Evolutionary conservation across 2,888 invertebrate genomes (phyloP).

Genomic region (Pelosia muscerda): DNA sequence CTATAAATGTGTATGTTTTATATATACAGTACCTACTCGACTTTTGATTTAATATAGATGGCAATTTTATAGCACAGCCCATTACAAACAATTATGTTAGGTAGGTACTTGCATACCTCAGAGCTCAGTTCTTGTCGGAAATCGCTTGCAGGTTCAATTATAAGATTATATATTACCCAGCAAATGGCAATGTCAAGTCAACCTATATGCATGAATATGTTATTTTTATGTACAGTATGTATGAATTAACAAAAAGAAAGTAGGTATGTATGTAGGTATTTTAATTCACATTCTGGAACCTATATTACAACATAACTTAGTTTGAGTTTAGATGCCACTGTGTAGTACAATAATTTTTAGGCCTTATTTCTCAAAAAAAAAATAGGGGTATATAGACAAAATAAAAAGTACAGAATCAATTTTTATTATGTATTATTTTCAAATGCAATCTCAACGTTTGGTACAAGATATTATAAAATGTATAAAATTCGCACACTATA

Average conservation of each 20-base stretch:
- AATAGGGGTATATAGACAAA: slow-evolving; percentile 27
- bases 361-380: not conserved
- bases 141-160: no score
- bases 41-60: not conserved
- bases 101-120: no score
- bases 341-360: not conserved
- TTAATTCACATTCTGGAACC: no score
- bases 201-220: no score
- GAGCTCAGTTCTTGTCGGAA: no score
- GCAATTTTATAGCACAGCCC: no score
- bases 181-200: no score
- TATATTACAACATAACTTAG: not conserved
- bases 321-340: not conserved
- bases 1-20: not conserved
- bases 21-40: not conserved
- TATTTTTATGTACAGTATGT: no score
- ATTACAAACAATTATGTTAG: no score
- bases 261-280: no score
- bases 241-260: no score
- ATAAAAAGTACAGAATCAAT: slow-evolving; percentile 60
- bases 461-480: slow-evolving; percentile 84
- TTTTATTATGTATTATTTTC: slow-evolving; percentile 79
- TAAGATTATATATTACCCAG: no score
- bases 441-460: slow-evolving; percentile 86
- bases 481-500: slow-evolving; percentile 81